A percentile compares a stretch with the other conserved stretches of the same genome.
Evolutionary conservation across 2,888 invertebrate genomes (phyloP).

Genomic region (Dorcus hopei): DNA sequence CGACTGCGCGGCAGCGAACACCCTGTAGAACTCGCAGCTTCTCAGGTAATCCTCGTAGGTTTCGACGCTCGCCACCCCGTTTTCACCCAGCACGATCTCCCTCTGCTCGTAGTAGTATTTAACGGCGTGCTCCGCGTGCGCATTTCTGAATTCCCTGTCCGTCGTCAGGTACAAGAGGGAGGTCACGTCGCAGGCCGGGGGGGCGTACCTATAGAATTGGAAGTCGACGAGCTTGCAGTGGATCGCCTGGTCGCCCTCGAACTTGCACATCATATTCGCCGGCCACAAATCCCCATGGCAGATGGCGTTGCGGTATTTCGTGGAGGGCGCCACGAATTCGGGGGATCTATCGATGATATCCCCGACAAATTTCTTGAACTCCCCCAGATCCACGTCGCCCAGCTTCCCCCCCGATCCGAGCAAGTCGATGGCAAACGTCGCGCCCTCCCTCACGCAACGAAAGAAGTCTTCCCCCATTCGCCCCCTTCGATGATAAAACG

Average conservation of each 20-base stretch:
- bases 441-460: too few relatives aligned
- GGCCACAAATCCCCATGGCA: constrained; percentile 52
- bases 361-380: constrained; percentile 18
- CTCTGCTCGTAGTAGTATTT: constrained; percentile 26
- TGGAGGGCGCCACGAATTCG: constrained; percentile 35
- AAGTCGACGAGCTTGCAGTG: constrained; percentile 34
- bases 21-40: constrained; percentile 28
- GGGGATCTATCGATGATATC: constrained; percentile 18
- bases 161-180: constrained; percentile 29
- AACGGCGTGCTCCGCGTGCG: constrained; percentile 18
- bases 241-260: constrained; percentile 14
- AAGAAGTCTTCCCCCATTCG: constrained; percentile 19
- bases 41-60: constrained; percentile 23
- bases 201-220: constrained; percentile 29
- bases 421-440: constrained; percentile 14
- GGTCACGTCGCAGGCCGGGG: constrained; percentile 32
- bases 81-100: constrained; percentile 13
- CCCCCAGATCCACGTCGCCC: neutral
- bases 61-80: constrained; percentile 19
- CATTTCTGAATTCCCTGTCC: constrained; percentile 20
- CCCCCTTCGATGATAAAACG: constrained; percentile 42
- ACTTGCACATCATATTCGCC: constrained; percentile 48
- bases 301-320: constrained; percentile 44
- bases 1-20: constrained; percentile 27
- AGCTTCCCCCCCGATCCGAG: constrained; percentile 15